These are phyloP conservation scores for Strix aluco DNA, from an alignment of 2,113 vertebrate species.

Conservation along the genomic window DNA sequence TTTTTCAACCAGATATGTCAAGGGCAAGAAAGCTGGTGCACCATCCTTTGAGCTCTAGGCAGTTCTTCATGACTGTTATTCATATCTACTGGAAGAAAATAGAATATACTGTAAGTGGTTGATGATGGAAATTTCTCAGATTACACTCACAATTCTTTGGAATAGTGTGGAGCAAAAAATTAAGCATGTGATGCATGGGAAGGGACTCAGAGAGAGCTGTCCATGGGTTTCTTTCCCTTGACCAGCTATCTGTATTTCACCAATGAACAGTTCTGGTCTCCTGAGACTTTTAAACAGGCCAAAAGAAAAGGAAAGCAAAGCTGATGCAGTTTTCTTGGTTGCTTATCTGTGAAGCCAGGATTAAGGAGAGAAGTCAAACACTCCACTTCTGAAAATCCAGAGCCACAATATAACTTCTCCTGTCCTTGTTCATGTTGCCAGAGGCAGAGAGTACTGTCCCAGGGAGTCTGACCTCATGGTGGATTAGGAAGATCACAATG, in stretches of 20 bases:
- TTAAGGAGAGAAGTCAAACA: neutral
- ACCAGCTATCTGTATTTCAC: neutral
- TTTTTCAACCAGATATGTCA: neutral
- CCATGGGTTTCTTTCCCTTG: neutral
- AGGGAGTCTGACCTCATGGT: neutral
- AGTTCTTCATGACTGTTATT: neutral
- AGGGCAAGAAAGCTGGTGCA: neutral
- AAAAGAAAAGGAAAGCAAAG: neutral
- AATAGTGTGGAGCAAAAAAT: neutral
- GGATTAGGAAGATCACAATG: neutral
- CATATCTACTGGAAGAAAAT: neutral
- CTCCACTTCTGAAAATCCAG: neutral
- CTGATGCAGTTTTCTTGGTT: neutral
- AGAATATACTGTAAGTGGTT: accelerated
- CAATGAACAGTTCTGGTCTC: neutral
- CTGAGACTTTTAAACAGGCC: neutral
- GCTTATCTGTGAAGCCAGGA: neutral
- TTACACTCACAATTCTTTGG: neutral
- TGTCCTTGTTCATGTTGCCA: neutral
- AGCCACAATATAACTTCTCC: neutral
- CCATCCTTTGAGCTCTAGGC: neutral
- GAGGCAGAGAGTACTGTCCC: neutral
- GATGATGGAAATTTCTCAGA: neutral
- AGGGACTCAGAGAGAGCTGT: neutral
- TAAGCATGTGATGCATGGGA: neutral